Base-by-base conservation (phyloP, 2,888 invertebrate genomes). In the Dendrolimus houi region DNA sequence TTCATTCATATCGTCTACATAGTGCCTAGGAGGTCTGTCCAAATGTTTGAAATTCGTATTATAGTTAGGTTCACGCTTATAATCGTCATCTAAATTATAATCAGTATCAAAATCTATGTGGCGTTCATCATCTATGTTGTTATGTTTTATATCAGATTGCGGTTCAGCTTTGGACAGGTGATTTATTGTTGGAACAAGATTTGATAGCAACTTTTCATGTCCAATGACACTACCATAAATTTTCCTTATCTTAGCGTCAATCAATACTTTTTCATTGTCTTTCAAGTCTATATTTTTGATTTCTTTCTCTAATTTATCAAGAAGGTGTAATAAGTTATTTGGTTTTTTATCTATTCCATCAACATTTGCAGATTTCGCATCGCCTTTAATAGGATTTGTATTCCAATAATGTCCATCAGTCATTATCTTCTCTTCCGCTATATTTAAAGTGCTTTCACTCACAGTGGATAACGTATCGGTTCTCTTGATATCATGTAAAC, bases 161-260 rank as follows among this genome's bases (percentile, higher is more conserved):
- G 9, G 9, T 10, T 47, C 47, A 10, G 12, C 9, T 12, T 47
- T 47, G 9, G 47, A 47, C 8, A 0, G 12, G 9, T 12, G 9
- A 47, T 47, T 47, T 47, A 2, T 8, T 3, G 8, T 12, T 12
- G 47, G 6, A 3, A 29, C 6, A 29, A 6, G 3, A 29, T 29
- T 9, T 47, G 47, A 29, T 9, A 47, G 47, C 12, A 47, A 47
- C 0, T 47, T 47, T 12, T 47, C 47, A 12, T 47, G 47, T 47
- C 75, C 75, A 8, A 79, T 65, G 0, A 81, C 63, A 56, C 65
- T 68, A 0, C 72, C 81, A 14, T 86, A 86, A 57, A 87, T 83
- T 71, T 81, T 81, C 57, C 79, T 72, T 14, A 87, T 74, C 71
- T 82, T 87, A 1, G 70, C 75, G 67, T 86, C 79, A 57, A 86